Evolutionary conservation across 2,113 vertebrate genomes (phyloP), one percentile per base, ranked within the genome.

Genomic region (Collichthys lucidus): DNA sequence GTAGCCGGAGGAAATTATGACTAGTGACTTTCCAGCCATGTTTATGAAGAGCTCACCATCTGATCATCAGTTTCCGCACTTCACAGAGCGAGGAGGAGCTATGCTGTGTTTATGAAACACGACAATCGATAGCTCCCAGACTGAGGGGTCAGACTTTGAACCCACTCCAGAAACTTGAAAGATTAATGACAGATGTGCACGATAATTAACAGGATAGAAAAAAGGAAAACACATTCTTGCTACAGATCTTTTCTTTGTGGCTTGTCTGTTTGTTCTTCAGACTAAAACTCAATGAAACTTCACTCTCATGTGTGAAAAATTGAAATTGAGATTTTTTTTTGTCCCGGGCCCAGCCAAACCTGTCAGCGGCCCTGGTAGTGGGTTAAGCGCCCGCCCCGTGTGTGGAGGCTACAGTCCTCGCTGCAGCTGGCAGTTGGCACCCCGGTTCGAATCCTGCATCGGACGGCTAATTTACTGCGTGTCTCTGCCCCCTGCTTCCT

Each of bases 91-190:
- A 53, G n/a, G 47, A 53, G n/a, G 50, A 8, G 20, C 31, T 15
- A 3, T 1, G 49, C 29, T 16, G 20, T 22, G 49, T 70, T 70
- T 70, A 52, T 40, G 66, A 22, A 35, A 19, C 50, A 17, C 29
- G 42, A 7, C 52, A 76, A 66, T 76, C 62, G n/a, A 76, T 76
- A 47, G 50, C 56, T 76, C n/a, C 15, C 50, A 46, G 40, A 9
- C n/a, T 47, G 20, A n/a, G 11, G 11, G n/a, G 57, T 69, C 29
- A 16, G 52, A 17, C 52, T 65, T 40, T 65, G 40, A 62, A 65
- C 40, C 40, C 42, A 14, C 4, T 6, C 12, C 24, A 35, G 17
- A 29, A 47, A 12, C 14, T 57, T 66, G 17, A 35, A 66, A 22
- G 24, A 22, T 57, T 11, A 57, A 57, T 76, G 24, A 12, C 17